Conservation (phyloP, 2,113 vertebrate genomes). For the Myrmophylax atrothorax region DNA sequence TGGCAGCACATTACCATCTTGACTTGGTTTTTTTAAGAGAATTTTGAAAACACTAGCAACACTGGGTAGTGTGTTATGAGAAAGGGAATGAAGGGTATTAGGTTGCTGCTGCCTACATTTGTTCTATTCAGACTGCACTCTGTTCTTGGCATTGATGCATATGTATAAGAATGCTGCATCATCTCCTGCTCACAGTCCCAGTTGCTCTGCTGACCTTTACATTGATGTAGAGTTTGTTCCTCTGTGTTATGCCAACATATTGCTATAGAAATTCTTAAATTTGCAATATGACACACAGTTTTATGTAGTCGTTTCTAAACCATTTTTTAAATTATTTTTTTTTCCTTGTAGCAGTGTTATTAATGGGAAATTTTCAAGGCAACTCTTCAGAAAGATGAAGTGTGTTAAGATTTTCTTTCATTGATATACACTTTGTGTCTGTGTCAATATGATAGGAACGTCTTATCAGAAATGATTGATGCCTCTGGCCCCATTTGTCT, state of each 20-base stretch:
- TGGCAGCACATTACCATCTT: neutral
- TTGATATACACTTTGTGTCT: neutral
- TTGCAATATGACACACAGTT: neutral
- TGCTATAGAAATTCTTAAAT: neutral
- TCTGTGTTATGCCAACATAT: neutral
- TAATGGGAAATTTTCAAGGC: neutral
- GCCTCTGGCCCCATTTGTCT: conserved; percentile 16
- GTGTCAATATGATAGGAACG: conserved; percentile 56
- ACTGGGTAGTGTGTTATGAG: neutral
- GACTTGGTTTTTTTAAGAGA: neutral
- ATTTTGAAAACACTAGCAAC: neutral
- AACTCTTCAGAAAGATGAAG: neutral
- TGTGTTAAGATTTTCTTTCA: neutral
- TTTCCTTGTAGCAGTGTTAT: neutral
- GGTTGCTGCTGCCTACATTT: neutral
- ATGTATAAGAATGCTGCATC: neutral
- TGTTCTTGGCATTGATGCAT: neutral
- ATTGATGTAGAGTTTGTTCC: neutral
- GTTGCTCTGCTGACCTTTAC: neutral
- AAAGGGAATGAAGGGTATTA: neutral
- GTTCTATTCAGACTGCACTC: neutral
- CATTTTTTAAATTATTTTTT: neutral
- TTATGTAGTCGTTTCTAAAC: neutral
- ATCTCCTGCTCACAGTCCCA: neutral
- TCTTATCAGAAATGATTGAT: conserved; percentile 42